Evolutionary conservation across 2,113 vertebrate species (phyloP).

Genomic region (Zootoca vivipara): DNA sequence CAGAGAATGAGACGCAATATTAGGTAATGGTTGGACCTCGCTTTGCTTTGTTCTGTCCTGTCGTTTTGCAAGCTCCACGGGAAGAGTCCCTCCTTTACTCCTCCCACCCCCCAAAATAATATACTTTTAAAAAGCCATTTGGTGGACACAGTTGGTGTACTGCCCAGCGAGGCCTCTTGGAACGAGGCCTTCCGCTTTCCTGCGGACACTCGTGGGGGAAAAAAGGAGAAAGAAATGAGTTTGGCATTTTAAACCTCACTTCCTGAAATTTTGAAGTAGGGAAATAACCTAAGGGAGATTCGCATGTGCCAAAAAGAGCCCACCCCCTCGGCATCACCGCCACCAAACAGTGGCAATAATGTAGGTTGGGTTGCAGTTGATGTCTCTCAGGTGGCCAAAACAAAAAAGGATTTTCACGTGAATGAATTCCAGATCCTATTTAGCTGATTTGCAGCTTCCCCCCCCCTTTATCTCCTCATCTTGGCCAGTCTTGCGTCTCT

Average conservation of each 20-base stretch:
- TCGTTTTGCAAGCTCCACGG: slow-evolving; percentile 54
- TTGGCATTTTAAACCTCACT: slow-evolving; percentile 82
- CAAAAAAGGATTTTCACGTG: slow-evolving; percentile 59
- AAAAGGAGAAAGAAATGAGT: slow-evolving; percentile 65
- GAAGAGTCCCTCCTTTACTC: slow-evolving; percentile 55
- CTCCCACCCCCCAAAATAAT: neutral
- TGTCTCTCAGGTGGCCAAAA: slow-evolving; percentile 74
- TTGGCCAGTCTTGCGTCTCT: slow-evolving; percentile 63
- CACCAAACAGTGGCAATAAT: slow-evolving; percentile 77
- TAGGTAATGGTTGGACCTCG: slow-evolving; percentile 71
- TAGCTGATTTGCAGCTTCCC: slow-evolving; percentile 81
- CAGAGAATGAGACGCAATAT: slow-evolving; percentile 46
- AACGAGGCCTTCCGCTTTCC: slow-evolving; percentile 70
- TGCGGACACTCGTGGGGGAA: slow-evolving; percentile 42
- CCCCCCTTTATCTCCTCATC: slow-evolving; percentile 73
- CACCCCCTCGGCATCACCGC: slow-evolving; percentile 2
- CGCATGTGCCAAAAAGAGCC: slow-evolving; percentile 62
- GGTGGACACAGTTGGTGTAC: slow-evolving; percentile 78
- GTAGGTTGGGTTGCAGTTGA: slow-evolving; percentile 65
- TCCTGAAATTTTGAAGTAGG: slow-evolving; percentile 73
- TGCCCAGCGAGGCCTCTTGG: slow-evolving; percentile 77
- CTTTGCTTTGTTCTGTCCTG: slow-evolving; percentile 52
- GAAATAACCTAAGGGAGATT: slow-evolving; percentile 78
- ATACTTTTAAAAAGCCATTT: slow-evolving; percentile 63
- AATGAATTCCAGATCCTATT: slow-evolving; percentile 79